phyloP scores from a whole-genome alignment of 2,888 invertebrate species.

The Tetranychus truncatus region DNA sequence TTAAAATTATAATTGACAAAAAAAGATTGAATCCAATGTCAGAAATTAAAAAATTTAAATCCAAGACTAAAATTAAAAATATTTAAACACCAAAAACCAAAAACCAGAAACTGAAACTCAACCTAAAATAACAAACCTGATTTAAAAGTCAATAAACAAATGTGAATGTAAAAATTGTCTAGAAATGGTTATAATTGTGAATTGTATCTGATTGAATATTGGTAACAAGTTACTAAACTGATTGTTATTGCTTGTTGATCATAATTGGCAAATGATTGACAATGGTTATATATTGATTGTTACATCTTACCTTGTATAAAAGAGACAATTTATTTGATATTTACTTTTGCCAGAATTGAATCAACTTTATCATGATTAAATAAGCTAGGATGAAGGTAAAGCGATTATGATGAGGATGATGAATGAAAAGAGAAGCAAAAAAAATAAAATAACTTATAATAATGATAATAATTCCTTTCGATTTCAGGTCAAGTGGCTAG shows the following conservation, averaged over 20 bases:
- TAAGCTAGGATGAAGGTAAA: background rate
- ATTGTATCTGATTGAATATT: background rate
- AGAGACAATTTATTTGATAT: too few species aligned
- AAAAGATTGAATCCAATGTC: too few species aligned
- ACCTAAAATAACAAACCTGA: background rate
- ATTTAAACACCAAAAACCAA: too few species aligned
- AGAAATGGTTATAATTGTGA: background rate
- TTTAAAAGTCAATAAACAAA: background rate
- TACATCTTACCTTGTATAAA: too few species aligned
- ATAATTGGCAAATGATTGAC: background rate
- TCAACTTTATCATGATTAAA: background rate
- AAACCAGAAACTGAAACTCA: background rate
- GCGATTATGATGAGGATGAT: background rate
- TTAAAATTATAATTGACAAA: too few species aligned
- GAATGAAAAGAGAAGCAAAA: background rate
- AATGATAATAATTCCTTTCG: conserved; percentile 1
- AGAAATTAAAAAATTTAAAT: too few species aligned
- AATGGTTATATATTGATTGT: background rate
- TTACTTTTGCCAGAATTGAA: too few species aligned
- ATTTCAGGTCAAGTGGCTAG: background rate
- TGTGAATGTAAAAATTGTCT: background rate
- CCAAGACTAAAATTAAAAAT: too few species aligned
- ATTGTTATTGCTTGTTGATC: background rate
- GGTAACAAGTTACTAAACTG: background rate
- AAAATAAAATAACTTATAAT: background rate